Base-by-base conservation (phyloP, 2,888 invertebrate species). In the Apoderus coryli region DNA sequence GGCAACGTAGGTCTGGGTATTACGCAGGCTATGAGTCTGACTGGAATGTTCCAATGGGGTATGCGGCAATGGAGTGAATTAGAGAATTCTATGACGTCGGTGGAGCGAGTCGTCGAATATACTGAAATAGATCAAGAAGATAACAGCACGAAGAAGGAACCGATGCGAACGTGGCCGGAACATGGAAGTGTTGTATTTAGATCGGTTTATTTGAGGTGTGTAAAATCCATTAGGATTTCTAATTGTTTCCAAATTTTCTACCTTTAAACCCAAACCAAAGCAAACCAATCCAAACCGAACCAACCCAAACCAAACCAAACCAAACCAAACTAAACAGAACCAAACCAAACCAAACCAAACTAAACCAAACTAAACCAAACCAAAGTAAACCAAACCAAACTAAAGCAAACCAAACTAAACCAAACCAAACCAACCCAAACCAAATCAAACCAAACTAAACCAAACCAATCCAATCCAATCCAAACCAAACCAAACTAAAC, bases 1-100 rank as follows among this genome's bases (percentile, higher is more conserved):
- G 57, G 56, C 16, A 56, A 54, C 32, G 56, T 58, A 2, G 58
- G 58, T 29, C 39, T 58, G 10, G 56, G 54, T 2, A 54, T 58
- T 12, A 55, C 57, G 1, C 56, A 57, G 42, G 50, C 52, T 1
- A 48, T 57, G 29, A 47, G 52, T 15, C 39, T 57, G 25, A 54
- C 54, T 1, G 54, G 54, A 11, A 74, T 76, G 72, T 72, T 78
- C 55, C 77, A 77, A 50, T 93, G 89, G 86, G 88, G 86, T 14
- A 85, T 92, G 73, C 42, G 51, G 10, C 54, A 53, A 35, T 54
- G 55, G 40, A 53, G 54, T 13, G 54, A 57, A 37, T 32, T 57
- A 12, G 59, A 58, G 52, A 86, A 84, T 49, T 79, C 77, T 42
- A 84, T 88, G 84, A 86, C 82, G 3, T 78, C 84, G 4, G 92